These are phyloP conservation scores for Sebastes cheni DNA, from an alignment of 2,797 vertebrate species.

Conservation along the genomic window DNA sequence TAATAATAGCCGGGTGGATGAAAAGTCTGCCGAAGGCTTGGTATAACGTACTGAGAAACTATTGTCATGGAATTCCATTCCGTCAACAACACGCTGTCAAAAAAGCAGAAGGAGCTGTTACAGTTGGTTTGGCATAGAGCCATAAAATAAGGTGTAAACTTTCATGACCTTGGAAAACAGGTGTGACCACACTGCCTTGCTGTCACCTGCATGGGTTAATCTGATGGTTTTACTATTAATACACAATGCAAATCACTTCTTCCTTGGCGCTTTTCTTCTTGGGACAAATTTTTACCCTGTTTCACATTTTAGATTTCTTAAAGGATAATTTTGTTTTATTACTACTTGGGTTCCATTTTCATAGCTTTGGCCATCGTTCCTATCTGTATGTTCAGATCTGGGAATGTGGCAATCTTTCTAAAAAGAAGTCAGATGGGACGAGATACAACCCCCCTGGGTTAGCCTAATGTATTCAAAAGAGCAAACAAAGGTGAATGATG, in stretches of 20 bases:
- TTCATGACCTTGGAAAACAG: conserved; percentile 42
- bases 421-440: not conserved
- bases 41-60: conserved; percentile 10
- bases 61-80: conserved; percentile 25
- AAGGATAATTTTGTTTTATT: not conserved
- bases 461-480: not conserved
- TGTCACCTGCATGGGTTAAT: conserved; percentile 10
- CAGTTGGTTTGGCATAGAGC: conserved; percentile 29
- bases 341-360: not conserved
- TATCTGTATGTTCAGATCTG: not conserved
- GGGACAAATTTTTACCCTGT: not conserved
- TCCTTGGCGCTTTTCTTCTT: not conserved
- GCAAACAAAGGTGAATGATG: not conserved
- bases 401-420: not conserved
- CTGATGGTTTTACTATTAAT: not conserved
- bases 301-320: not conserved
- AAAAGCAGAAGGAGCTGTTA: conserved; percentile 31
- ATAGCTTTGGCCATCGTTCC: not conserved
- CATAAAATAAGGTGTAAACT: conserved; percentile 19
- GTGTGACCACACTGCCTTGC: conserved; percentile 1
- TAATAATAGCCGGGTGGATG: conserved; percentile 52
- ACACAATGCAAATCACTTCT: conserved; percentile 6
- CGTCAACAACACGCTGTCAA: conserved; percentile 24
- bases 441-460: not conserved
- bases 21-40: conserved; percentile 35